Evolutionary conservation across 2,113 vertebrate species (phyloP), one percentile per base, ranked within the genome.

Genomic region (Dromiciops gliroides): DNA sequence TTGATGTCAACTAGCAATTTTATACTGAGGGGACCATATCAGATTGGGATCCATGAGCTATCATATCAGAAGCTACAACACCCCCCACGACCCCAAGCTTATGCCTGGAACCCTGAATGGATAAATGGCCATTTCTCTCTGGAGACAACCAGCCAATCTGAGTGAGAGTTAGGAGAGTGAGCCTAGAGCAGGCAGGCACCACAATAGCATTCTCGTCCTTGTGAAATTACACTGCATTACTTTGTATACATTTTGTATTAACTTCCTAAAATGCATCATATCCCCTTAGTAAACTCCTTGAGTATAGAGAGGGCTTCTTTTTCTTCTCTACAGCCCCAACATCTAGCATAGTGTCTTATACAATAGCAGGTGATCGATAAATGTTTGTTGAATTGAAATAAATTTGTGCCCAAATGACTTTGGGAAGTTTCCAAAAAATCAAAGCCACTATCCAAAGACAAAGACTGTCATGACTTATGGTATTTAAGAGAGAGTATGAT

Each of bases 391-490:
- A 67, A 67, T 67, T 67, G 60, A 37, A 67, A 37, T 67, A 12
- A 67, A 67, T 67, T 67, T 94, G 89, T 37, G 56, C 94, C 50
- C 49, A 12, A 93, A 92, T 93, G 50, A 53, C 91, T 93, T 96
- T 92, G 37, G 11, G 31, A 90, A 94, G 25, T 51, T 95, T 96
- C 25, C 51, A 95, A 93, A 67, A 67, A 95, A 95, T 75, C 94
- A 97, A 96, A 94, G 88, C n/a, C 90, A 95, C 37, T 56, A 26
- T 92, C 91, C 52, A 94, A 95, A 48, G 48, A n/a, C 89, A 50
- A 52, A 25, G 67, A 83, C 51, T 95, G 60, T 51, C 88, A 49
- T 92, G 48, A 48, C 52, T 11, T 83, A 49, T 11, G n/a, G 56
- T 49, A 93, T 94, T 91, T 90, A 50, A 52, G 48, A 75, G 90